phyloP scores from a whole-genome alignment of 2,888 invertebrate genomes.

The Archips crataeganus region DNA sequence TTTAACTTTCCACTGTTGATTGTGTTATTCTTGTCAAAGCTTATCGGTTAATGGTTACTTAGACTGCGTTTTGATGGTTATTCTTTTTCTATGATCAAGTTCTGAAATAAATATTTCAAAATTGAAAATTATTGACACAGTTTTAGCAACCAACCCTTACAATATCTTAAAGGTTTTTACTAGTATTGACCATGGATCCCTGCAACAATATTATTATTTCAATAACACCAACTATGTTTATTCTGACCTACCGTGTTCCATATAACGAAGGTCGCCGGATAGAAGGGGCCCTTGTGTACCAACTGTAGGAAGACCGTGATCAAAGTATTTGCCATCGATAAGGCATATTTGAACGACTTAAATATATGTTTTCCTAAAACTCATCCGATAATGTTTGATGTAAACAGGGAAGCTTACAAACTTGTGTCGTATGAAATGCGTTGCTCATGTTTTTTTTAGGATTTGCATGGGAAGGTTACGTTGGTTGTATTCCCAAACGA shows the following conservation, averaged over 20 bases:
- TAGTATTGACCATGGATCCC: neutral
- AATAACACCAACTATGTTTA: constrained; percentile 9
- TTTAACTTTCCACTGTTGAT: no score
- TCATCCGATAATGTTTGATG: neutral
- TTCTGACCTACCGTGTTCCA: constrained; percentile 32
- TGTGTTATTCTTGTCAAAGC: no score
- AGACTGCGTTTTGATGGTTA: no score
- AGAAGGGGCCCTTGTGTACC: constrained; percentile 25
- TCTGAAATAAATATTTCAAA: no score
- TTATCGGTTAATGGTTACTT: no score
- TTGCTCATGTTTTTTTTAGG: neutral
- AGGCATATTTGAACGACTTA: constrained; percentile 26
- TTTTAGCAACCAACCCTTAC: no score
- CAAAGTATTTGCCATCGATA: constrained; percentile 32
- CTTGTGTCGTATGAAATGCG: neutral
- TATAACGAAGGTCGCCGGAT: constrained; percentile 23
- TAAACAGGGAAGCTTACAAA: neutral
- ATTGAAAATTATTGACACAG: no score
- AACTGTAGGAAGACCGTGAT: constrained; percentile 19
- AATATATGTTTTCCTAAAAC: constrained; percentile 4
- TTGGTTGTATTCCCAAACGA: neutral
- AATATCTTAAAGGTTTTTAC: no score
- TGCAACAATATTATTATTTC: neutral
- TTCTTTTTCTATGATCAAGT: no score
- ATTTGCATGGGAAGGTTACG: neutral